Conservation (phyloP, 2,888 invertebrate species). For the Drosophila fulvimacula region DNA sequence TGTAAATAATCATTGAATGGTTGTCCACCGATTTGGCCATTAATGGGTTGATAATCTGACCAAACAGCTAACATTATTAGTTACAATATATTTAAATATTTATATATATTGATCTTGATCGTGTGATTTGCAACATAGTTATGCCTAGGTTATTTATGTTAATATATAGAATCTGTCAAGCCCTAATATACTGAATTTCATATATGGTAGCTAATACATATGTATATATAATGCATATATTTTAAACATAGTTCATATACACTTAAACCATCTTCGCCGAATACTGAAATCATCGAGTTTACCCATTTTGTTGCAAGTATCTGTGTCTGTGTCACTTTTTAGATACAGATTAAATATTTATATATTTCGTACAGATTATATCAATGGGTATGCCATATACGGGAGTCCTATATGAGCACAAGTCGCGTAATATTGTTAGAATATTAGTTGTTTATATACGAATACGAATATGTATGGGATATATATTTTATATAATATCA, state of each 20-base stretch:
- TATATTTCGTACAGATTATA: constrained; percentile 41
- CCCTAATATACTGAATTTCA: constrained; percentile 65
- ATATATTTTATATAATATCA: constrained; percentile 75
- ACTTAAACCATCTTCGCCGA: constrained; percentile 63
- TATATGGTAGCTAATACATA: constrained; percentile 61
- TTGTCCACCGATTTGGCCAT: constrained; percentile 39
- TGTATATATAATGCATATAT: constrained; percentile 43
- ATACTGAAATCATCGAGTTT: constrained; percentile 81
- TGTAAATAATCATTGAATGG: constrained; percentile 74
- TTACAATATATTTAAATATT: constrained; percentile 26
- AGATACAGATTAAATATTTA: constrained; percentile 11
- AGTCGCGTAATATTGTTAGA: constrained; percentile 26
- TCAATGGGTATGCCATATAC: constrained; percentile 42
- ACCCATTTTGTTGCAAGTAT: constrained; percentile 24
- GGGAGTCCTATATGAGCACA: constrained; percentile 36
- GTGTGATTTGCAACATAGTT: constrained; percentile 38
- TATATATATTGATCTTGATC: constrained; percentile 42
- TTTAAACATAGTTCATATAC: constrained; percentile 59
- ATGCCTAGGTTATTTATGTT: constrained; percentile 45
- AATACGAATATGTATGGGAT: constrained; percentile 29
- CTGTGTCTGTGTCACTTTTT: constrained; percentile 14
- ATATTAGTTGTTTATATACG: constrained; percentile 25
- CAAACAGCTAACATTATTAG: constrained; percentile 35
- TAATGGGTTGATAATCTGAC: constrained; percentile 35
- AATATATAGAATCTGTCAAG: constrained; percentile 73